Percentiles rank a stretch among this genome's conserved stretches.
These are phyloP conservation scores for Formica selysi DNA, from an alignment of 1,140 invertebrate species.

Conservation along the genomic window DNA sequence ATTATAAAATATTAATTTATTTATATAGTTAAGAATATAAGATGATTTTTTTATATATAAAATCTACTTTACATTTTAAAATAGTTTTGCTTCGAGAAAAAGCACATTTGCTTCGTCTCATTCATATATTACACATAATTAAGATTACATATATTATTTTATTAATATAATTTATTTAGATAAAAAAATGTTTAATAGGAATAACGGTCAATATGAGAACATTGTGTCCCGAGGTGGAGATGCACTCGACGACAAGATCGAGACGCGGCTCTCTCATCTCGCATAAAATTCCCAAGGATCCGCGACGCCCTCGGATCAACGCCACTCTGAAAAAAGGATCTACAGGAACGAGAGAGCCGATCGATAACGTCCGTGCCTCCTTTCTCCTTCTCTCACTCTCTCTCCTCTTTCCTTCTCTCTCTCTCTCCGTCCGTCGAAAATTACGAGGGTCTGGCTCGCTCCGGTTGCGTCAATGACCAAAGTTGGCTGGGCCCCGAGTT, in stretches of 20 bases:
- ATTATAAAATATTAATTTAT: neutral
- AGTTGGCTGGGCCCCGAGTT: conserved; percentile 37
- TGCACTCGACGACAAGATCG: neutral
- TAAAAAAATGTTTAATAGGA: neutral
- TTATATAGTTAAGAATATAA: neutral
- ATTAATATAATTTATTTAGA: neutral
- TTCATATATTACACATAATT: neutral
- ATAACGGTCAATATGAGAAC: neutral
- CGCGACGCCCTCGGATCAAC: conserved; percentile 48
- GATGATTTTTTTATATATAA: neutral
- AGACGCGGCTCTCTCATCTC: neutral
- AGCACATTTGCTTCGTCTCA: neutral
- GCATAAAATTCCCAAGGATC: conserved; percentile 32
- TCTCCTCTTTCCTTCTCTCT: too few relatives aligned
- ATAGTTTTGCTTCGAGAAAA: neutral
- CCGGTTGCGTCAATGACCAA: conserved; percentile 63
- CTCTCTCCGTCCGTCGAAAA: conserved; percentile 35
- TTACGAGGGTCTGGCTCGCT: conserved; percentile 60
- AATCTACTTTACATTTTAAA: too few relatives aligned
- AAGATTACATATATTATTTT: neutral
- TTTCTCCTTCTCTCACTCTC: neutral
- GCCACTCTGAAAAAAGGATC: conserved; percentile 51
- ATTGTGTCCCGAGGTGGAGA: neutral
- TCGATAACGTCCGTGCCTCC: conserved; percentile 54
- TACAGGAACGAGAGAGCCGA: conserved; percentile 38